Conservation (phyloP, 2,888 invertebrate genomes). For the Acronicta alni region DNA sequence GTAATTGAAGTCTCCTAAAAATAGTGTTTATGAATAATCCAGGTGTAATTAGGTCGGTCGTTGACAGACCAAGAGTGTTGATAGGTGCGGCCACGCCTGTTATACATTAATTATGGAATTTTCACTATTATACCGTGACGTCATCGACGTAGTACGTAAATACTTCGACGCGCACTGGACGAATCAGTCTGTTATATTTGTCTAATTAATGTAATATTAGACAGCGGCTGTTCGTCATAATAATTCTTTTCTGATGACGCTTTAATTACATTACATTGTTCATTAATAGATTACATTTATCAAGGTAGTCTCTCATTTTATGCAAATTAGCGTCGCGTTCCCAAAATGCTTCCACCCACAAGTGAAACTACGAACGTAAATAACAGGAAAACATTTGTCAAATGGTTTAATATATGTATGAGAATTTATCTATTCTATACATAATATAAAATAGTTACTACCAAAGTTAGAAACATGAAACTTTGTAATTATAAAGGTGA, state of each 20-base stretch:
- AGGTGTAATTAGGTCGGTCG: slow-evolving; percentile 74
- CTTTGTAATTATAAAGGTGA: no score
- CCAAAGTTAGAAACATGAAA: no score
- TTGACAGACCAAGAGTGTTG: slow-evolving; percentile 64
- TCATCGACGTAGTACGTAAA: slow-evolving; percentile 35
- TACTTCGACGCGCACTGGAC: slow-evolving; percentile 16
- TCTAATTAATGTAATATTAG: slow-evolving; percentile 6
- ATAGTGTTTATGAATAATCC: slow-evolving; percentile 68
- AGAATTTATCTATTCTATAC: neutral
- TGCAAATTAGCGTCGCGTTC: slow-evolving; percentile 26
- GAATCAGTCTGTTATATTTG: slow-evolving; percentile 6
- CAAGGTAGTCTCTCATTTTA: slow-evolving; percentile 24
- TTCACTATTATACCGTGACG: slow-evolving; percentile 69
- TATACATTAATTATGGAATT: slow-evolving; percentile 69
- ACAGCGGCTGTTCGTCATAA: slow-evolving; percentile 14
- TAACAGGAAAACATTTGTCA: slow-evolving; percentile 39
- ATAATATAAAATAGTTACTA: neutral
- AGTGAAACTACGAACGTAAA: slow-evolving; percentile 10
- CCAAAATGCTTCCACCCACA: slow-evolving; percentile 28
- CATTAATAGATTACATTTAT: slow-evolving; percentile 28
- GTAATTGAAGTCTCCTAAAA: slow-evolving; percentile 54
- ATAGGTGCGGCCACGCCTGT: slow-evolving; percentile 68
- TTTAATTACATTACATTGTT: slow-evolving; percentile 32
- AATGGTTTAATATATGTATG: slow-evolving; percentile 23
- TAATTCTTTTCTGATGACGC: slow-evolving; percentile 17